Evolutionary conservation across 2,797 vertebrate species (phyloP), one percentile per base, ranked within the genome.

Genomic region (Chromobotia macracanthus): DNA sequence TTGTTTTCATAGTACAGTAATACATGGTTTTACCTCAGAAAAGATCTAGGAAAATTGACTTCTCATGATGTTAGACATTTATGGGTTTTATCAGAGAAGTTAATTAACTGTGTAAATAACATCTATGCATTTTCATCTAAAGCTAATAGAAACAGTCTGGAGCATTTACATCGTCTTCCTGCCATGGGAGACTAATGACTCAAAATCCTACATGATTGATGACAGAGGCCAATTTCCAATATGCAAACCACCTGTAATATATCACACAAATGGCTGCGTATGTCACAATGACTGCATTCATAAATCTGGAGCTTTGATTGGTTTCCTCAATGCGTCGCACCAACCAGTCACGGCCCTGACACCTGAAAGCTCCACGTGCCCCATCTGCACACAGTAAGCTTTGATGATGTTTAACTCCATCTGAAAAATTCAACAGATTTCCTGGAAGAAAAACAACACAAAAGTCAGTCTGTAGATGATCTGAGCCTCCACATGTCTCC

Each of bases 181-280:
- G 69, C 28, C 56, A 75, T 66, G 13, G 15, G 13, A 61, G 13
- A 61, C 25, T 61, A 70, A 77, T 73, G 72, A 63, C 50, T 64
- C 84, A 35, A 71, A 75, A 64, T 35, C 64, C 61, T 55, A 28
- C 21, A 56, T 84, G 84, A 89, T 85, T 81, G 84, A 85, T 85
- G 77, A 65, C 61, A 67, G 82, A 74, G 82, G 87, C 88, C 75
- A 77, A 83, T 84, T 87, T 73, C 84, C 81, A 90, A 88, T 86
- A 92, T 88, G 85, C 86, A 88, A 89, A 90, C 84, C 72, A 69
- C 67, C 28, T 67, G 74, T 72, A 82, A 86, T 87, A 82, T 84
- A 81, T 88, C 84, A 82, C 63, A 86, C 80, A 77, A 35, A 76
- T 58, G 79, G 83, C 74, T 48, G 79, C 61, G 66, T 73, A 60